Evolutionary conservation across 2,113 vertebrate species (phyloP), one percentile per base, ranked within the genome.

Genomic region (Pterocles gutturalis): DNA sequence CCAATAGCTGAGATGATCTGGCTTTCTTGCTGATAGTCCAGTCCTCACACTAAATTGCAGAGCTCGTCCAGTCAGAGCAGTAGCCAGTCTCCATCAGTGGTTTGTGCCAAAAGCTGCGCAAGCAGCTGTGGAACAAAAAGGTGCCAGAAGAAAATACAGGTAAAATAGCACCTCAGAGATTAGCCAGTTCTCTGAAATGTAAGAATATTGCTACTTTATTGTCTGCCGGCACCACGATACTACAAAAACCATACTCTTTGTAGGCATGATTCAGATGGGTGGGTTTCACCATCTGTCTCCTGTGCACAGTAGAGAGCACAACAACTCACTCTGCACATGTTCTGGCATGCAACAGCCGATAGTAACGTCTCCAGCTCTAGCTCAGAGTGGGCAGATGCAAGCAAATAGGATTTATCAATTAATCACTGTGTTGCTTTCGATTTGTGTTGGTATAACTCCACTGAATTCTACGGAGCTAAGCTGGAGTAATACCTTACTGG

Each of bases 231-330:
- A 57, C 22, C 76, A 73, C 3, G 0, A 57, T 75, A 75, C 55
- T 55, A 75, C 70, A 75, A 66, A 93, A 89, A 81, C 36, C 14
- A 2, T 92, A 38, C 73, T 89, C 69, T 78, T 69, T 14, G 54
- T 62, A 21, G 93, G 92, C 83, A 91, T 1, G 9, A 62, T 93
- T 45, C 38, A 45, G 61, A 90, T 21, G 78, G 81, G 91, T 95
- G 89, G 95, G 95, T 72, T 96, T 93, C 90, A 94, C 96, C 96
- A 96, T 94, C 95, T 96, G 96, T 96, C 91, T 90, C 82, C 73
- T n/a, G 29, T 21, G 77, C 61, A 7, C 61, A 48, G 77, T 26
- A 57, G 86, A 66, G 89, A 97, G 72, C 91, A 87, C 73, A 97
- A 94, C 93, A 96, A 87, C 86, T 96, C 87, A 3, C 48, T 82